Evolutionary conservation across 2,888 invertebrate species (phyloP), one percentile per base, ranked within the genome.

Genomic region (Achlya flavicornis): DNA sequence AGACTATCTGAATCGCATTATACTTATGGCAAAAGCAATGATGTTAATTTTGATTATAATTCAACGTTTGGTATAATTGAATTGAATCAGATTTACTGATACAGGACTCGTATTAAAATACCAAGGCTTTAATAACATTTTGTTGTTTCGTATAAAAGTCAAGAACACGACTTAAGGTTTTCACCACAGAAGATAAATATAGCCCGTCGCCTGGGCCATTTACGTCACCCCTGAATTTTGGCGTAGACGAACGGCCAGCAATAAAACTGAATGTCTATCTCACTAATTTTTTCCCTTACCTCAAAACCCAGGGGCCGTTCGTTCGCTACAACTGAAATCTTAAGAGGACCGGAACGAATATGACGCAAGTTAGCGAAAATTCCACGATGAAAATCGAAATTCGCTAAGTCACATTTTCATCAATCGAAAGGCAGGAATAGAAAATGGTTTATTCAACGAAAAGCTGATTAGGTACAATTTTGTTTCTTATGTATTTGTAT

Each of bases 241-340:
- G 72, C 76, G 78, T 69, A 83, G 85, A 88, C 78, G 81, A 76
- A 86, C 86, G 83, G 77, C 76, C 46, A 65, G 85, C 79, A 86
- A 88, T 89, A 89, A 88, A 87, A 84, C 78, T 84, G 82, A 86
- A 88, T 87, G 87, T 86, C 26, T 88, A 88, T 90, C 87, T 86
- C 74, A 76, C 87, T 86, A 90, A 88, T 90, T 90, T 88, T 88
- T 89, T 81, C 78, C 72, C 72, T 75, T 74, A 68, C 77, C 76
- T 76, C 75, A 74, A 76, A 79, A 79, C 76, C 78, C 74, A 53
- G 53, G 4, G 61, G 67, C 66, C 43, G 66, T 71, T 73, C 72
- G 67, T 75, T 74, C 72, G 70, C 76, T 72, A 75, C 75, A 75
- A 73, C 72, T 70, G 71, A 75, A 79, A 78, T 80, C 78, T 80